Conservation (phyloP, 1,140 invertebrate genomes). For the Himalopsyche phryganea region DNA sequence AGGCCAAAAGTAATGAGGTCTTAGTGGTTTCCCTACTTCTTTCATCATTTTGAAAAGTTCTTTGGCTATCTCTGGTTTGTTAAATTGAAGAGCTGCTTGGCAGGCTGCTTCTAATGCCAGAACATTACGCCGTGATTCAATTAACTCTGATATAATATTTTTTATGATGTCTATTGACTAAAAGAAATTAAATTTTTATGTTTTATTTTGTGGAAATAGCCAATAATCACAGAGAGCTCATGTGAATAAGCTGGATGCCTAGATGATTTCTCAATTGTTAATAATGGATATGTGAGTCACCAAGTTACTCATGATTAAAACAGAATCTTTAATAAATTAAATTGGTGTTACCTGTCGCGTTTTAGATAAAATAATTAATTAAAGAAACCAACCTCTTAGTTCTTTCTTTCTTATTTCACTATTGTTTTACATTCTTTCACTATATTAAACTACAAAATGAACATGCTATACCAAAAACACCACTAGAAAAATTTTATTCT, state of each 20-base stretch:
- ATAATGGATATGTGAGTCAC: neutral
- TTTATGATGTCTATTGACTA: slow-evolving; percentile 42
- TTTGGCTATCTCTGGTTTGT: slow-evolving; percentile 44
- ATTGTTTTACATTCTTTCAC: no score
- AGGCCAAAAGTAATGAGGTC: slow-evolving; percentile 61
- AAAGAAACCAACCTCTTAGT: no score
- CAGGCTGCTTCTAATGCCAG: slow-evolving; percentile 42
- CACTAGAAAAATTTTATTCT: no score
- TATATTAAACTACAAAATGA: no score
- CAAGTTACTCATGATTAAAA: neutral
- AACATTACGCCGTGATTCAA: slow-evolving; percentile 41
- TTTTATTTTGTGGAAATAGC: neutral
- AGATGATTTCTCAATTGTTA: neutral
- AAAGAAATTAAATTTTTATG: slow-evolving; percentile 21
- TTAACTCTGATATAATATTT: slow-evolving; percentile 42
- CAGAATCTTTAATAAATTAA: neutral
- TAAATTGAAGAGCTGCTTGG: slow-evolving; percentile 43
- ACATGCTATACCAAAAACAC: no score
- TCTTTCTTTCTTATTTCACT: no score
- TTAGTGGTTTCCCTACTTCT: slow-evolving; percentile 43
- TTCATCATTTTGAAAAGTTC: slow-evolving; percentile 51
- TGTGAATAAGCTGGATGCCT: neutral
- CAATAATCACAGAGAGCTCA: neutral
- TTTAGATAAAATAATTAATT: neutral
- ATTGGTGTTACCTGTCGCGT: neutral